Evolutionary conservation across 2,113 vertebrate genomes (phyloP).

Genomic region (Peromyscus californicus): DNA sequence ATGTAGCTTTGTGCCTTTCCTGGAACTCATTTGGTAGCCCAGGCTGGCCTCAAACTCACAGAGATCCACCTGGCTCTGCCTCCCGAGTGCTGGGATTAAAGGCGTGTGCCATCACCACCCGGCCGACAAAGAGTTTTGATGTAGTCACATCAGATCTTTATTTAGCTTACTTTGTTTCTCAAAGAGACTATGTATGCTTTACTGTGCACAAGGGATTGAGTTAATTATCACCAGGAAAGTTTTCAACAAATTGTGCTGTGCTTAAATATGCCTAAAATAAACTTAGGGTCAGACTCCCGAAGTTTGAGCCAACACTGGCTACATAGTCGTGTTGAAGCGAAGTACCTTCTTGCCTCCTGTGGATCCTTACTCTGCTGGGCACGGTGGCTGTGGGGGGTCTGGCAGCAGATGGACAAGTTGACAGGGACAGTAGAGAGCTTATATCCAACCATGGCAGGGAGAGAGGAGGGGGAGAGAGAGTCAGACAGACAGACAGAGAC

Average conservation of each 20-base stretch:
- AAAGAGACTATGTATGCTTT: background rate
- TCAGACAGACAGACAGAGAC: background rate
- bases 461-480: too few species aligned
- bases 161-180: background rate
- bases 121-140: background rate
- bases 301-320: background rate
- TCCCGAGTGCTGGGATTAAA: too few species aligned
- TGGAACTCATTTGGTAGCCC: too few species aligned
- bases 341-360: background rate
- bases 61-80: too few species aligned
- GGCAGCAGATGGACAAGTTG: background rate
- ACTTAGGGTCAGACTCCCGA: background rate
- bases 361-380: background rate
- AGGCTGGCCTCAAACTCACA: too few species aligned
- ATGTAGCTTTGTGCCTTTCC: too few species aligned
- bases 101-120: too few species aligned
- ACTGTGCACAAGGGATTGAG: background rate
- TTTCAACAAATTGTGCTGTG: background rate
- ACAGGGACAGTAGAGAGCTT: background rate
- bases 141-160: background rate
- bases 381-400: background rate
- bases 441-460: too few species aligned
- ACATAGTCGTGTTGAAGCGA: background rate
- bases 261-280: background rate
- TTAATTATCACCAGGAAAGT: background rate